These are phyloP conservation scores for Drosophila pseudotalamancana DNA, from an alignment of 2,888 invertebrate species.

Conservation along the genomic window DNA sequence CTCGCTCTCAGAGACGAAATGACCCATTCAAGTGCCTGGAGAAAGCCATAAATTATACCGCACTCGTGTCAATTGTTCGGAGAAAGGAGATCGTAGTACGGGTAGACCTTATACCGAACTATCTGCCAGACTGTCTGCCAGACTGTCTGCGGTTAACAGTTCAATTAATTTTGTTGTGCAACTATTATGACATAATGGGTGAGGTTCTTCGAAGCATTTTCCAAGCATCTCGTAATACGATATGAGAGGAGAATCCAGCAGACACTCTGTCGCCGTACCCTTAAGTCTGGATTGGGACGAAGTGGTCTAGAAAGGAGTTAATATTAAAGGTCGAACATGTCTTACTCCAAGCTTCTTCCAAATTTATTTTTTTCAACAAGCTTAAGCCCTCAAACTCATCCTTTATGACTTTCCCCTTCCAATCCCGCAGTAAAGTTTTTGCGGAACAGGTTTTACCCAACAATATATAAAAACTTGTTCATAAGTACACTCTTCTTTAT, in stretches of 20 bases:
- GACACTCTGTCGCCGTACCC: slow-evolving; percentile 61
- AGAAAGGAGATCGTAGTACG: slow-evolving; percentile 52
- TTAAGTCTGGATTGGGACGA: background rate
- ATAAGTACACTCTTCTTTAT: slow-evolving; percentile 29
- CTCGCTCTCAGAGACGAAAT: background rate
- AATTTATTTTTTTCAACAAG: no score
- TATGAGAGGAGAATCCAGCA: slow-evolving; percentile 46
- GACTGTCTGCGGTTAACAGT: slow-evolving; percentile 67
- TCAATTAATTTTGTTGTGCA: slow-evolving; percentile 75
- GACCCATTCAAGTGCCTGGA: slow-evolving; percentile 54
- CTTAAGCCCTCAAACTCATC: background rate
- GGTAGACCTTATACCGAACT: no score
- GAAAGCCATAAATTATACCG: slow-evolving; percentile 66
- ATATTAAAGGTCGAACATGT: no score
- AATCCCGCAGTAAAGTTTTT: no score
- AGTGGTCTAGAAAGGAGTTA: background rate
- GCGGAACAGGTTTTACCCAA: no score
- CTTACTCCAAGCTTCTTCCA: background rate
- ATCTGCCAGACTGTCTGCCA: slow-evolving; percentile 37
- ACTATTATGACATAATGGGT: slow-evolving; percentile 71
- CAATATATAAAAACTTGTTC: no score
- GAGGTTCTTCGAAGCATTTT: slow-evolving; percentile 68
- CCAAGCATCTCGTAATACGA: slow-evolving; percentile 44
- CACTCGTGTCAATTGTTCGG: slow-evolving; percentile 55
- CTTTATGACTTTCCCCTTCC: background rate